A percentile compares a stretch with the other conserved stretches of the same genome.
phyloP scores from a whole-genome alignment of 1,140 invertebrate species.

The Cydia splendana region DNA sequence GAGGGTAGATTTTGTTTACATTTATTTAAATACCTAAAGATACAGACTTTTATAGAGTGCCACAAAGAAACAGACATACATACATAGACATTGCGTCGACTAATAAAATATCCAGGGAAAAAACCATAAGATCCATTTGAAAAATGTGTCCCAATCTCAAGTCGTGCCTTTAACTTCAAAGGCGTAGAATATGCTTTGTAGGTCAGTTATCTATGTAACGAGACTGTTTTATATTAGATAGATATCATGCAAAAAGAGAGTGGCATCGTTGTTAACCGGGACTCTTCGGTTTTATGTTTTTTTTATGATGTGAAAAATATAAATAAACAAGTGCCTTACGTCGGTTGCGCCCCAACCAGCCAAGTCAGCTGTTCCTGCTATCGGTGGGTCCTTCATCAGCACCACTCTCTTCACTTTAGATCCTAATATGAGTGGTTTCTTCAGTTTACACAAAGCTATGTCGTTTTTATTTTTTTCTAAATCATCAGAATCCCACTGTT shows the following conservation, averaged over 20 bases:
- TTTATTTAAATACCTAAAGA: no score
- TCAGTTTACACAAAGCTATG: conserved; percentile 5
- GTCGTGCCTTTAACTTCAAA: no score
- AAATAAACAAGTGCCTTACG: not conserved
- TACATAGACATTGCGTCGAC: no score
- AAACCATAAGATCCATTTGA: no score
- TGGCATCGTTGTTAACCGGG: not conserved
- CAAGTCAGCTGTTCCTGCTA: not conserved
- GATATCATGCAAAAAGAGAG: not conserved
- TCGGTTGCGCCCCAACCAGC: not conserved
- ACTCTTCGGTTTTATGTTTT: not conserved
- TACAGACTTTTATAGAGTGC: no score
- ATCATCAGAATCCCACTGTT: not conserved
- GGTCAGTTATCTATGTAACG: no score
- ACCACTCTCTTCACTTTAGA: not conserved
- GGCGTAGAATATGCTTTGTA: no score
- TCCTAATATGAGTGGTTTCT: not conserved
- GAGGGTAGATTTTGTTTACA: no score
- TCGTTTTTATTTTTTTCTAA: not conserved
- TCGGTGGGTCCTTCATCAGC: not conserved
- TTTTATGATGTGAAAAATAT: not conserved
- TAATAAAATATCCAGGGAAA: no score
- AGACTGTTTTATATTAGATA: not conserved
- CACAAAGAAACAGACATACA: no score
- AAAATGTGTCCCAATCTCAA: no score